These are phyloP conservation scores for Odocoileus hemionus DNA, from an alignment of 2,113 vertebrate species.

Conservation along the genomic window DNA sequence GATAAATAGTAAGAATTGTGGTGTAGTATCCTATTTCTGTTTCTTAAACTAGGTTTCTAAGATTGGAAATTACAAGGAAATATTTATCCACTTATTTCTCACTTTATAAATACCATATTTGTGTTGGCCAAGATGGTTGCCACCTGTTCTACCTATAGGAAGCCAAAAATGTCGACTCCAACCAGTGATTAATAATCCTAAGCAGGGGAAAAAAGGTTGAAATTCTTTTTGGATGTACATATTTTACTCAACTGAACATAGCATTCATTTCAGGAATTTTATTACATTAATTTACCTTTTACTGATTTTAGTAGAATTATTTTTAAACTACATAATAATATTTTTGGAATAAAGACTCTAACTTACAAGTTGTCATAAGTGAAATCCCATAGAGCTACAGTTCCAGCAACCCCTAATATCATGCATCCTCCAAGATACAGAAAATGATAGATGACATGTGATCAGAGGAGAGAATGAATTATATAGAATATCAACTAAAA, in stretches of 20 bases:
- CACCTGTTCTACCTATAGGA: conserved; percentile 71
- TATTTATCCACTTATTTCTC: conserved; percentile 69
- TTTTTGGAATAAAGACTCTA: neutral
- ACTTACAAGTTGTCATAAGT: neutral
- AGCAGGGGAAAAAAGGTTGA: conserved; percentile 32
- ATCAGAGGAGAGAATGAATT: conserved; percentile 38
- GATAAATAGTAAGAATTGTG: conserved; percentile 61
- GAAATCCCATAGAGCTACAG: neutral
- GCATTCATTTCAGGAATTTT: conserved; percentile 16
- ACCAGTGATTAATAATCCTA: conserved; percentile 61
- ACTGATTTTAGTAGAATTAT: neutral
- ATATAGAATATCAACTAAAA: conserved; percentile 43
- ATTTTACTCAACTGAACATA: conserved; percentile 47
- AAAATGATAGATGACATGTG: neutral
- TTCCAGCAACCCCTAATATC: neutral
- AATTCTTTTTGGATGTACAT: conserved; percentile 34
- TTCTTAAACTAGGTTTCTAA: conserved; percentile 50
- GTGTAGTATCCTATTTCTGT: conserved; percentile 45
- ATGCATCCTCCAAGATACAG: conserved; percentile 1
- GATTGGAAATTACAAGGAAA: conserved; percentile 59
- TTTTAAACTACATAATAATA: neutral
- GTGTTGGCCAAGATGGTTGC: conserved; percentile 60
- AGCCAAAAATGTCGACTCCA: conserved; percentile 67
- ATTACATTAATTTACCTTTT: conserved; percentile 47
- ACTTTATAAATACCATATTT: conserved; percentile 70